Base-by-base conservation (phyloP, 2,113 vertebrate genomes). In the Barnardius zonarius region DNA sequence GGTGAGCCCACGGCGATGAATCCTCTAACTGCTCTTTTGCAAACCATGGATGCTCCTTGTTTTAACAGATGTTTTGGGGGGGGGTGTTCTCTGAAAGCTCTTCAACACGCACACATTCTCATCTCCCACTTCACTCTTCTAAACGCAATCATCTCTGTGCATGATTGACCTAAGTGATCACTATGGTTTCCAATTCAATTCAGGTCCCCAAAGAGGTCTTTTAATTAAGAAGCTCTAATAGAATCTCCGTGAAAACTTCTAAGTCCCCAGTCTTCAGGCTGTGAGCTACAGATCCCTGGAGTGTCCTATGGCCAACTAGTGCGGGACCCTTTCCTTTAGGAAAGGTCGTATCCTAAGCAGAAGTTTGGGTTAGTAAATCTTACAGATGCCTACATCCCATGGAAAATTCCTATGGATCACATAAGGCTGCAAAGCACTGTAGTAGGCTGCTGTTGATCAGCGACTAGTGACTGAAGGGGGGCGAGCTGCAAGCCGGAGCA, bases 181-280 rank as follows among this genome's bases (percentile, higher is more conserved):
- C 94, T 87, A 85, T 89, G 72, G 95, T 92, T 94, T 96, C 92
- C 94, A 90, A 92, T 90, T 94, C 93, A 94, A 91, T 91, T 88
- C 67, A 80, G 83, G 82, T 96, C 96, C 89, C 93, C 59, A 82
- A 85, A 89, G 96, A 92, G 84, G 72, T 43, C 88, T 93, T 96
- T 90, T 95, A 97, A 97, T 96, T 96, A 97, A 91, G 81, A 72
- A 94, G 79, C 63, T 90, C 79, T 96, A 96, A 91, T 87, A 93
- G 90, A 90, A 90, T 92, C 79, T 67, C 41, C 24, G 59, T 74
- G 79, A 95, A 94, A 95, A 90, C 27, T 44, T 86, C 33, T 25
- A 85, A 90, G 54, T 80, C 41, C 30, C 57, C 61, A 69, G 88
- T 72, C 85, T 88, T 88, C 59, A 81, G 75, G 8, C 70, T 66